Evolutionary conservation across 1,140 invertebrate genomes (phyloP), one percentile per base, ranked within the genome.

Genomic region (Drosophila mayri): DNA sequence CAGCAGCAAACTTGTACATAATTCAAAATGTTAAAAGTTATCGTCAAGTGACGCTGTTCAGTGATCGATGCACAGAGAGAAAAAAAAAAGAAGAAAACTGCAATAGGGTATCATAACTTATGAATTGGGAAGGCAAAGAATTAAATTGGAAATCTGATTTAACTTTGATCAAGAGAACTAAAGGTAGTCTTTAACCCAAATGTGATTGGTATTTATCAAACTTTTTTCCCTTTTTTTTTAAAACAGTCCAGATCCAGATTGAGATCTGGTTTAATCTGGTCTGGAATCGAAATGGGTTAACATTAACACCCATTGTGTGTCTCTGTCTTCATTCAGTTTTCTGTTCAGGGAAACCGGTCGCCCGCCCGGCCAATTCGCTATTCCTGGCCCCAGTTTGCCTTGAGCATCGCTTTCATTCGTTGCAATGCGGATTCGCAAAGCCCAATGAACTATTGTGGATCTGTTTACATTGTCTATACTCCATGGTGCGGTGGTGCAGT

Each of bases 1-100:
- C 66, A 44, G 74, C 62, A 52, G 50, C 50, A 18, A 16, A 35
- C 68, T 71, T 88, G 80, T 85, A 84, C 81, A 90, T 90, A 90
- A 90, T 79, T 90, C 81, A 90, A 90, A 90, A 90, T 90, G 85
- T 85, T 90, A 90, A 90, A 90, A 90, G 85, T 90, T 90, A 90
- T 90, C 86, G 85, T 90, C 86, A 90, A 90, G 86, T 81, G 85
- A n/a, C 78, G 81, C 72, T 63, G 28, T 8, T 30, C 73, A 55
- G 50, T 35, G 41, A 50, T 32, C 72, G 65, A 12, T 65, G 59
- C 30, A 47, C 68, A 47, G 38, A 3, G 18, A 70, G 20, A 68
- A 25, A 25, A 25, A 25, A 4, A 25, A 25, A 4, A 25, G 4
- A n/a, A n/a, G 30, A 44, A 25, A 12, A 12, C 16, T 12, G 20